These are phyloP conservation scores for Apamea monoglypha DNA, from an alignment of 2,888 invertebrate genomes.

Conservation along the genomic window DNA sequence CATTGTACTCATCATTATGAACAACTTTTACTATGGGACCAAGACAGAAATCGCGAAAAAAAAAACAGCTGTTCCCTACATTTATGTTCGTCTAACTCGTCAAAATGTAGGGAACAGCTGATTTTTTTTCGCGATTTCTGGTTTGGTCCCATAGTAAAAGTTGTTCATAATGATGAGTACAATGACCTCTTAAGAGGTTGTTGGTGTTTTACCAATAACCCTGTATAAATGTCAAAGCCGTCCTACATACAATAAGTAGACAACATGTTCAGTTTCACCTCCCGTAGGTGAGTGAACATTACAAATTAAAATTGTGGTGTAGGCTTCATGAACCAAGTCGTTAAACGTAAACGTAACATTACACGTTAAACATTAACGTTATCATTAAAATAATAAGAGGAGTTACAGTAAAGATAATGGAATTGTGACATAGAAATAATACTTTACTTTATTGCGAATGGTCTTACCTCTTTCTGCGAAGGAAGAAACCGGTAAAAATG, in stretches of 20 bases:
- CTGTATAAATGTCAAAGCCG: neutral
- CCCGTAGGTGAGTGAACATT: neutral
- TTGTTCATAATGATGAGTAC: too few species aligned
- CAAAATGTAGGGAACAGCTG: too few species aligned
- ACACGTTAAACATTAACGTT: slow-evolving; percentile 40
- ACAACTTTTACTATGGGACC: too few species aligned
- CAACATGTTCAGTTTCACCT: neutral
- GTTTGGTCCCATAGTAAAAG: too few species aligned
- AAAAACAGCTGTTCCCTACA: too few species aligned
- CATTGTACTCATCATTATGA: too few species aligned
- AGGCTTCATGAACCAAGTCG: slow-evolving; percentile 6
- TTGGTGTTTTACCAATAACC: too few species aligned
- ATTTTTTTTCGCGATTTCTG: too few species aligned
- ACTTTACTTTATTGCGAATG: slow-evolving; percentile 35
- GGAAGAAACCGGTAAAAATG: slow-evolving; percentile 77
- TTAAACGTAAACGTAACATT: slow-evolving; percentile 36
- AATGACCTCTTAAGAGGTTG: too few species aligned
- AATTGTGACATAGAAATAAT: slow-evolving; percentile 30
- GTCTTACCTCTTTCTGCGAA: slow-evolving; percentile 82
- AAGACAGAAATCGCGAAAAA: too few species aligned
- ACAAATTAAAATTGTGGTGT: slow-evolving; percentile 22
- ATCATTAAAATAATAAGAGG: slow-evolving; percentile 36
- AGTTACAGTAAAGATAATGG: slow-evolving; percentile 36
- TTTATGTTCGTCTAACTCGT: too few species aligned
- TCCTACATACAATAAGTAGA: neutral